Conservation (phyloP, 2,113 vertebrate species). For the Oxygymnocypris stewartii region DNA sequence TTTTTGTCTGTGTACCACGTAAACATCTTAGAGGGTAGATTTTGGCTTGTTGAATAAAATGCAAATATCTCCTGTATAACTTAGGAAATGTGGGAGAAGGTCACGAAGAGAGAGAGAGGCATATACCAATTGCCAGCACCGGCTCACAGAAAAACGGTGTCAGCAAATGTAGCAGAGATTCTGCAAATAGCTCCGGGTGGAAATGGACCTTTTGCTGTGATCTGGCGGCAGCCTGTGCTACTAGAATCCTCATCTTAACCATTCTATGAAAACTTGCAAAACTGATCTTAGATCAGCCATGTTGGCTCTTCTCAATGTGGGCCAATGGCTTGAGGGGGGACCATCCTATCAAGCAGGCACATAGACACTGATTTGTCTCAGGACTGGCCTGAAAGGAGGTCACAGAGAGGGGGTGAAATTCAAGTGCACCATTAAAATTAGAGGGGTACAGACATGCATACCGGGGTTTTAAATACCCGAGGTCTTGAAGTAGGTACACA, state of each 20-base stretch:
- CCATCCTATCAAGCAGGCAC: conserved; percentile 48
- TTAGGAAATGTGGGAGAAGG: conserved; percentile 29
- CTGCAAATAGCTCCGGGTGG: conserved; percentile 62
- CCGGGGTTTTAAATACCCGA: conserved; percentile 66
- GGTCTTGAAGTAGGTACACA: conserved; percentile 53
- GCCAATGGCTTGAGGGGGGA: conserved; percentile 59
- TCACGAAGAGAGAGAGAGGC: conserved; percentile 10
- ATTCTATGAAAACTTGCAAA: not conserved
- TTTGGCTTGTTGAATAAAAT: conserved; percentile 20
- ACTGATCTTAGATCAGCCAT: conserved; percentile 4
- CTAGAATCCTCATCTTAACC: not conserved
- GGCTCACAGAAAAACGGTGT: conserved; percentile 57
- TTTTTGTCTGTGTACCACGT: not conserved
- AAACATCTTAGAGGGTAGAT: conserved; percentile 9
- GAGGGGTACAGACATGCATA: conserved; percentile 63
- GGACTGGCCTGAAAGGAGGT: conserved; percentile 54
- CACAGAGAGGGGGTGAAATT: conserved; percentile 66
- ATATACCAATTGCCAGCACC: not conserved
- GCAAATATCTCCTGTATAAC: conserved; percentile 5
- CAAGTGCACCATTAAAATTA: conserved; percentile 72
- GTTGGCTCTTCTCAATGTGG: not conserved
- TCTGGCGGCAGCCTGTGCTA: not conserved
- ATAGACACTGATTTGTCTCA: not conserved
- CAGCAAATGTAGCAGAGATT: conserved; percentile 68
- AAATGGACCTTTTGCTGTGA: not conserved